These are phyloP conservation scores for Salminus brasiliensis DNA, from an alignment of 2,113 vertebrate genomes.

Conservation along the genomic window DNA sequence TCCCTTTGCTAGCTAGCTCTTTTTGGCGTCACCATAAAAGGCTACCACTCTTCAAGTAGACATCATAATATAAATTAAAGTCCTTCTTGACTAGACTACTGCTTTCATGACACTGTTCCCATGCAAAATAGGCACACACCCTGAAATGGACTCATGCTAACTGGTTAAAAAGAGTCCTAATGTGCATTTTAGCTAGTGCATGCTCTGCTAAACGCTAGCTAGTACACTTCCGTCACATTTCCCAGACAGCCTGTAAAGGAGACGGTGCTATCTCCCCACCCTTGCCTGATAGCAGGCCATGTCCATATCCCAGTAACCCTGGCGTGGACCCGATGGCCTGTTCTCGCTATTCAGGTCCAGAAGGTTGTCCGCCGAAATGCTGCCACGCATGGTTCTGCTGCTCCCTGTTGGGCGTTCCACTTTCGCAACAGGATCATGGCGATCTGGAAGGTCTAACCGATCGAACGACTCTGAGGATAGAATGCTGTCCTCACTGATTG, in stretches of 20 bases:
- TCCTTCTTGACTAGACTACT: neutral
- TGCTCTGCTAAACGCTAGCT: conserved; percentile 69
- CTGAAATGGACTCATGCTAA: neutral
- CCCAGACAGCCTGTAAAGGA: conserved; percentile 81
- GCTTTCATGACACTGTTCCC: neutral
- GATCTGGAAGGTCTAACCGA: conserved; percentile 86
- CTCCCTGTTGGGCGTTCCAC: conserved; percentile 47
- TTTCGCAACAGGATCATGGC: conserved; percentile 9
- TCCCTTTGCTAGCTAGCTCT: neutral
- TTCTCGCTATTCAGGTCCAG: conserved; percentile 76
- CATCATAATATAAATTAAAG: neutral
- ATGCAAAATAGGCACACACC: neutral
- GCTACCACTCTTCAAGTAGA: neutral
- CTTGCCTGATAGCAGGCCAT: conserved; percentile 73
- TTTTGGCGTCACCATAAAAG: neutral
- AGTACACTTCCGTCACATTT: conserved; percentile 74
- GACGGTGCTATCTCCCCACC: conserved; percentile 76
- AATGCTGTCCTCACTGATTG: conserved; percentile 93
- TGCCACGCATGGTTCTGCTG: conserved; percentile 74
- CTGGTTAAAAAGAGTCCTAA: too few relatives aligned
- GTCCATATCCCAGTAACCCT: conserved; percentile 28
- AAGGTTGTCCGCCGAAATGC: conserved; percentile 88
- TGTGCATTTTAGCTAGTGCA: conserved; percentile 72
- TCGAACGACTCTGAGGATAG: conserved; percentile 96
- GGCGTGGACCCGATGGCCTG: neutral